Conservation (phyloP, 2,888 invertebrate species). For the Heliconius hortense region DNA sequence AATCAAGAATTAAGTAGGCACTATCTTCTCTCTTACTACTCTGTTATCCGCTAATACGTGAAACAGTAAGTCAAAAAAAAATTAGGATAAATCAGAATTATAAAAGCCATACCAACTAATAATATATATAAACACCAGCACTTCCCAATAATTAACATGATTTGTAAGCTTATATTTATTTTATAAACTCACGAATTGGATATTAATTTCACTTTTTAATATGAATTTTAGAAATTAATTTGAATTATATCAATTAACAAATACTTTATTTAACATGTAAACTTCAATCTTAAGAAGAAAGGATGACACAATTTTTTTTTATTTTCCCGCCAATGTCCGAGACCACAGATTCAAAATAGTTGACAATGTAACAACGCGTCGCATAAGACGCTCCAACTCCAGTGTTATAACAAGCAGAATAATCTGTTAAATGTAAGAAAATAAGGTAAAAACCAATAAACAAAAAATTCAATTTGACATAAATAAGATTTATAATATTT, state of each 20-base stretch:
- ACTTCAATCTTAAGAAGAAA: neutral
- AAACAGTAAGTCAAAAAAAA: no score
- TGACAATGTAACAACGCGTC: neutral
- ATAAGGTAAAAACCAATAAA: neutral
- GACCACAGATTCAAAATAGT: neutral
- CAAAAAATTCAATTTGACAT: no score
- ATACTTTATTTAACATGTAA: neutral
- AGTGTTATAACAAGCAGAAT: neutral
- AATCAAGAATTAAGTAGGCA: no score
- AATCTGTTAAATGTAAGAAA: neutral
- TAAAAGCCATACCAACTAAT: no score
- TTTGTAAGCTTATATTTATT: neutral
- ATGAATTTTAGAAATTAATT: no score
- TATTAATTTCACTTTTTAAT: neutral
- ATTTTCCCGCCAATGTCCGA: neutral
- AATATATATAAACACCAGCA: no score
- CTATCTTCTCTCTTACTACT: no score
- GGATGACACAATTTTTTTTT: neutral
- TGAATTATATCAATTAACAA: no score
- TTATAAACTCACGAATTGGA: neutral
- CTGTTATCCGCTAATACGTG: no score
- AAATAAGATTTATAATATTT: no score
- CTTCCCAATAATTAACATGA: neutral
- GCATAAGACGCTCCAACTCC: no score
- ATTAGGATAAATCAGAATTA: no score